Evolutionary conservation across 2,113 vertebrate genomes (phyloP).

Genomic region (Otis tarda): DNA sequence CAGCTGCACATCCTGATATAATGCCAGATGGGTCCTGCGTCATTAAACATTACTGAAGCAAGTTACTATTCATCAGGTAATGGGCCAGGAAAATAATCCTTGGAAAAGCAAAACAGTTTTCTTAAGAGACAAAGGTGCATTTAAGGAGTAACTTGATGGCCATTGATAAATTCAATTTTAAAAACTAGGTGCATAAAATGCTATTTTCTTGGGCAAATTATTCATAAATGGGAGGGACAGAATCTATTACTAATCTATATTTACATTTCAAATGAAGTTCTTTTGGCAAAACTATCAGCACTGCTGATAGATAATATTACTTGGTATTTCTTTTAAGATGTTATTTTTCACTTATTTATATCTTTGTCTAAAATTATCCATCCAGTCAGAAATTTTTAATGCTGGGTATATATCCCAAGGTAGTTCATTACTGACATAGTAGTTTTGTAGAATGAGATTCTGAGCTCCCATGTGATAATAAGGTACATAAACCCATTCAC

Average conservation of each 20-base stretch:
- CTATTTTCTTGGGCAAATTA: background rate
- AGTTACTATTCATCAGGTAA: conserved; percentile 52
- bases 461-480: accelerated
- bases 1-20: conserved; percentile 68
- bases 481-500: background rate
- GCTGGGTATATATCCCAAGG: background rate
- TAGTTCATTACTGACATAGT: background rate
- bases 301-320: background rate
- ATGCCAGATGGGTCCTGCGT: conserved; percentile 51
- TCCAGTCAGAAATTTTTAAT: background rate
- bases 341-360: background rate
- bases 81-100: conserved; percentile 6
- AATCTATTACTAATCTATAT: background rate
- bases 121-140: background rate
- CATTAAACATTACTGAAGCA: conserved; percentile 61
- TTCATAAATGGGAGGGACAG: background rate
- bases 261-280: background rate
- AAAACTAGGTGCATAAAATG: background rate
- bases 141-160: background rate
- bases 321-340: background rate
- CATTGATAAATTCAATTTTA: background rate
- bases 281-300: background rate
- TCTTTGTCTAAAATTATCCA: background rate
- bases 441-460: background rate
- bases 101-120: background rate